Percentiles rank a stretch among this genome's conserved stretches.
phyloP scores from a whole-genome alignment of 2,797 vertebrate genomes.

The Enteromius radiatus region DNA sequence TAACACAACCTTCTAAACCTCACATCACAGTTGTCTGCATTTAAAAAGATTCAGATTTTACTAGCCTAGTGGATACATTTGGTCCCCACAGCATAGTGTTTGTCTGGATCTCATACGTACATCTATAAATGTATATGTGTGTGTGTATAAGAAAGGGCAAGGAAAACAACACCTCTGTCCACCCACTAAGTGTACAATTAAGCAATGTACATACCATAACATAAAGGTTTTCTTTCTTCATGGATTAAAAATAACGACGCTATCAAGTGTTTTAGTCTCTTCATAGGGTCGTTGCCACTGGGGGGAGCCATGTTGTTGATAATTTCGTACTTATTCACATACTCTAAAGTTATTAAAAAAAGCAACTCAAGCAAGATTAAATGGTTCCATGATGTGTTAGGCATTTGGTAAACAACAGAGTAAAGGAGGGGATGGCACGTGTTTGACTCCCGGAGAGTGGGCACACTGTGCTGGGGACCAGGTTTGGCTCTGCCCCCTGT shows the following conservation, averaged over 20 bases:
- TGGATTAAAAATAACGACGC: neutral
- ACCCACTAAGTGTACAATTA: neutral
- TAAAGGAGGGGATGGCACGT: conserved; percentile 53
- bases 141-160: neutral
- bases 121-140: neutral
- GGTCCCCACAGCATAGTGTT: neutral
- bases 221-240: neutral
- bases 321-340: conserved; percentile 21
- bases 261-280: neutral
- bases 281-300: conserved; percentile 26
- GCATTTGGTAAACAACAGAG: conserved; percentile 63
- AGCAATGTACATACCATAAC: neutral
- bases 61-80: neutral
- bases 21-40: neutral
- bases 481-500: conserved; percentile 57
- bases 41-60: neutral
- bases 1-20: neutral
- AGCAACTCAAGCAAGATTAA: conserved; percentile 41
- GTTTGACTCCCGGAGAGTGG: conserved; percentile 53
- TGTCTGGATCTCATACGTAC: neutral
- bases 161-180: neutral
- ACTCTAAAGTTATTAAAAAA: conserved; percentile 33
- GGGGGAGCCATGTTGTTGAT: conserved; percentile 45
- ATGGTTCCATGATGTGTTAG: conserved; percentile 64
- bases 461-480: conserved; percentile 53